Evolutionary conservation across 2,888 invertebrate genomes (phyloP), one percentile per base, ranked within the genome.

Genomic region (Dynastes maya): DNA sequence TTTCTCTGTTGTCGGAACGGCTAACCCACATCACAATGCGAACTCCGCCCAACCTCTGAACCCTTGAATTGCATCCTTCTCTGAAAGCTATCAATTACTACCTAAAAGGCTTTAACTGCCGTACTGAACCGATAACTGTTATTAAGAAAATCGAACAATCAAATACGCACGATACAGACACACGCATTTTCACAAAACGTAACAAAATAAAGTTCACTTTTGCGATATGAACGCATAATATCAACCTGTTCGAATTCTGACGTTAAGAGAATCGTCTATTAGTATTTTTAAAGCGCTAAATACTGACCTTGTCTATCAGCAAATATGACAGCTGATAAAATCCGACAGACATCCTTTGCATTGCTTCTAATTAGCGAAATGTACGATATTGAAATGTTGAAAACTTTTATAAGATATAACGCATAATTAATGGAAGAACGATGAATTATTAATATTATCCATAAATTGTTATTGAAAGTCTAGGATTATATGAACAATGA

Each of bases 21-120:
- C 55, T 55, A 79, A 83, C 83, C 83, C 83, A 83, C 79, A 81
- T 83, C 83, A 83, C 79, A 81, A 80, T 82, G 82, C 82, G 80
- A 82, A 81, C 82, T 81, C 82, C 83, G 82, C 82, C 83, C 83
- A 80, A 81, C 78, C 83, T 80, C 81, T 79, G 81, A 81, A 79
- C 81, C 77, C 78, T 76, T 64, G 80, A 82, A 82, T 82, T 78
- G 82, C 82, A 75, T 65, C 51, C 63, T 55, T 72, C 13, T 72
- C 80, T 78, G 83, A 82, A 82, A 83, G 81, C 83, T 79, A 82
- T 82, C 82, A 83, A 83, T 83, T 83, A 83, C 72, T 83, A 83
- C 76, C 80, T 80, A 83, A 82, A 83, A 83, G 83, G 82, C 82
- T 83, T 83, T 82, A 83, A 83, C 81, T 81, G 81, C 80, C 79